Conservation (phyloP, 2,113 vertebrate species). For the Apteryx mantelli region DNA sequence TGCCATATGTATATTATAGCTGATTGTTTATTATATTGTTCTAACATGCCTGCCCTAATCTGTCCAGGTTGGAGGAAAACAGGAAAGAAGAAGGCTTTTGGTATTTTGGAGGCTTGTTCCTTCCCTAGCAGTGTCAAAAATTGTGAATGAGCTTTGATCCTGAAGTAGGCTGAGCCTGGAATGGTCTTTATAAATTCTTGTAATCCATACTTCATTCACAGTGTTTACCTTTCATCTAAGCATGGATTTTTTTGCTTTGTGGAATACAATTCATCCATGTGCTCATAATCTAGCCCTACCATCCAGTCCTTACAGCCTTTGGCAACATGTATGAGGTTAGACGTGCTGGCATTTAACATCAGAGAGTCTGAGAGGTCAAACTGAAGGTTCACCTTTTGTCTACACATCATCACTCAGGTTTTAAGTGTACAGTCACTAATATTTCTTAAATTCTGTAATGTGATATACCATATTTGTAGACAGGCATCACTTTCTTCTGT, state of each 20-base stretch:
- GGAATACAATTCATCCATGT: neutral
- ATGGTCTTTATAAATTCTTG: neutral
- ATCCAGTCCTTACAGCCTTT: neutral
- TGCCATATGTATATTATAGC: neutral
- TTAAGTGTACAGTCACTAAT: neutral
- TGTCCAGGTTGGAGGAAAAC: neutral
- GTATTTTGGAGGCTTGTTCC: neutral
- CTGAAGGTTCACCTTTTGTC: neutral
- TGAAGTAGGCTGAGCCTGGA: neutral
- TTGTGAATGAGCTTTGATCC: slow-evolving; percentile 31
- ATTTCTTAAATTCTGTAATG: neutral
- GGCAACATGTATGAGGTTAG: neutral
- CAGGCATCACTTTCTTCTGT: neutral
- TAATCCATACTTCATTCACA: neutral
- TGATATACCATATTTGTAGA: neutral
- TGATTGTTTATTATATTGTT: neutral
- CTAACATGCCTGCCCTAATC: neutral
- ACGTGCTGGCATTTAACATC: neutral
- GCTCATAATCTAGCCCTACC: neutral
- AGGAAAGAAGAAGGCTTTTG: slow-evolving; percentile 10
- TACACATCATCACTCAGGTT: neutral
- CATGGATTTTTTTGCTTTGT: neutral
- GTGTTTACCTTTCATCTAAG: slow-evolving; percentile 5
- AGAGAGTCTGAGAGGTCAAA: neutral
- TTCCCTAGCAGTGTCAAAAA: neutral